Percentiles rank a stretch among this genome's conserved stretches.
phyloP scores from a whole-genome alignment of 2,888 invertebrate genomes.

The Hetaerina titia region DNA sequence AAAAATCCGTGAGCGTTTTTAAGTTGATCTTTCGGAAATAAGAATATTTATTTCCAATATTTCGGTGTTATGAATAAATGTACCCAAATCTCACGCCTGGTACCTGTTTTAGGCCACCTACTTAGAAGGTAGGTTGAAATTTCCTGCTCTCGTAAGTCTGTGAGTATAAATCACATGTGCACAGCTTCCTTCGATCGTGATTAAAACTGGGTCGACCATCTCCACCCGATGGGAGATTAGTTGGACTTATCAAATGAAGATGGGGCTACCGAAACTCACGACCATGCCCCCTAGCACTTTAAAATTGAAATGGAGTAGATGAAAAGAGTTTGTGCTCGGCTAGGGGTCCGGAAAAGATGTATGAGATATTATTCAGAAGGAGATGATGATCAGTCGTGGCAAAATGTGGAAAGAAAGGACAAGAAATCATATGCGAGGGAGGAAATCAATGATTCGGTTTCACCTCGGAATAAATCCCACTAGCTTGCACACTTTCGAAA shows the following conservation, averaged over 20 bases:
- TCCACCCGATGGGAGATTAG: not conserved
- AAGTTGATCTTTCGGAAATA: too few species aligned
- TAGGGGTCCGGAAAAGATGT: not conserved
- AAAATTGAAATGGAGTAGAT: not conserved
- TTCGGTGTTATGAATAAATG: too few species aligned
- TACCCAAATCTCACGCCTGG: too few species aligned
- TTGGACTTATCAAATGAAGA: not conserved
- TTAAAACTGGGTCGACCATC: not conserved
- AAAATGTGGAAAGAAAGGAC: not conserved
- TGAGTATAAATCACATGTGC: not conserved
- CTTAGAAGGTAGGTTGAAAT: not conserved
- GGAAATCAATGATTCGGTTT: conserved; percentile 26
- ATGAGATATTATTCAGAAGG: too few species aligned
- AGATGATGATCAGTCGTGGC: not conserved
- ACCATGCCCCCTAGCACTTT: not conserved
- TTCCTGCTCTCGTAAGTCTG: not conserved
- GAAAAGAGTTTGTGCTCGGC: not conserved
- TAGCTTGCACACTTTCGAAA: not conserved
- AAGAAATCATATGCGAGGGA: not conserved
- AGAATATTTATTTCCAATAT: too few species aligned
- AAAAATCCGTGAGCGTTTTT: too few species aligned
- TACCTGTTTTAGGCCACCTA: not conserved
- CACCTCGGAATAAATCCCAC: not conserved
- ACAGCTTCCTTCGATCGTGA: not conserved
- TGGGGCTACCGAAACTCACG: not conserved